Percentiles rank a stretch among this genome's conserved stretches.
phyloP scores from a whole-genome alignment of 2,888 invertebrate genomes.

The Petrolisthes cinctipes region DNA sequence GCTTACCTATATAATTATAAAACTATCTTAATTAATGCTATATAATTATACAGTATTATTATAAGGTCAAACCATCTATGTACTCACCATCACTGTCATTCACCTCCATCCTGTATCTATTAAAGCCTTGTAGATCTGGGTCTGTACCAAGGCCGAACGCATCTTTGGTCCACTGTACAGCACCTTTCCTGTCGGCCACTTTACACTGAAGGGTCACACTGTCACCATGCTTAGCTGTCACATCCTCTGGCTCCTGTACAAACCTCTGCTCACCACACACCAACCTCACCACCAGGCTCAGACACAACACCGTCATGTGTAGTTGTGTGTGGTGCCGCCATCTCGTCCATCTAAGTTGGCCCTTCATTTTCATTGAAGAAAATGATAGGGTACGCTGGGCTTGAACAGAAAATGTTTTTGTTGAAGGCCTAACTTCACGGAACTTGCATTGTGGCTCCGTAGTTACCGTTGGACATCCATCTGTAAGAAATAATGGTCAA shows the following conservation, averaged over 20 bases:
- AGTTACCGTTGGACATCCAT: too few relatives aligned
- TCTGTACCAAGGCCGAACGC: conserved; percentile 95
- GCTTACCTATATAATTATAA: background rate
- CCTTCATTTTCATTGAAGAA: conserved; percentile 36
- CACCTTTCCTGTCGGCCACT: conserved; percentile 88
- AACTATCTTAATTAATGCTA: background rate
- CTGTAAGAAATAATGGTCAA: too few relatives aligned
- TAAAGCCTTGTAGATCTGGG: conserved; percentile 89
- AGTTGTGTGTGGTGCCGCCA: background rate
- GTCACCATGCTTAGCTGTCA: conserved; percentile 89
- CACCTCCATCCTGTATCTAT: conserved; percentile 95
- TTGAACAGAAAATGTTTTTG: conserved; percentile 12
- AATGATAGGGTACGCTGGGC: conserved; percentile 4
- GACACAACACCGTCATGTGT: background rate
- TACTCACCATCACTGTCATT: conserved; percentile 88
- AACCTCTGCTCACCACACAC: conserved; percentile 81
- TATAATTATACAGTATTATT: background rate
- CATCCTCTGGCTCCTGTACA: conserved; percentile 91
- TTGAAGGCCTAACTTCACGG: background rate
- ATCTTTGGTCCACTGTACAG: conserved; percentile 96
- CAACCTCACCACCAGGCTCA: conserved; percentile 4
- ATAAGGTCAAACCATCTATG: background rate
- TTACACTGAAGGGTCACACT: conserved; percentile 88
- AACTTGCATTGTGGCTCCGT: too few relatives aligned
- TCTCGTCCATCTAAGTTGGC: background rate